Percentiles rank a stretch among this genome's conserved stretches.
Evolutionary conservation across 2,113 vertebrate genomes (phyloP).

Genomic region (Okapia johnstoni): DNA sequence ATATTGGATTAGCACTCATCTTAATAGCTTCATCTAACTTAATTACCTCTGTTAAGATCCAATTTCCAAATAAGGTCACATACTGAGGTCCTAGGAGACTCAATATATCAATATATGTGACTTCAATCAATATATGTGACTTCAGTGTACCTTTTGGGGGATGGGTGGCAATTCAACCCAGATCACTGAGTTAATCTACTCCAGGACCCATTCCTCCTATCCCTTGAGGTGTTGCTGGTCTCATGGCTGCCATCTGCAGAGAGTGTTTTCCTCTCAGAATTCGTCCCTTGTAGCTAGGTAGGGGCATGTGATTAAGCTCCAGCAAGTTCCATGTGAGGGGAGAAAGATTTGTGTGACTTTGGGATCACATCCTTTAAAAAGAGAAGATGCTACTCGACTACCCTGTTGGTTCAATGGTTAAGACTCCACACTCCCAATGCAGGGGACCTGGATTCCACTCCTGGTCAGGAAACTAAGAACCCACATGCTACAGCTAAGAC

Average conservation of each 20-base stretch:
- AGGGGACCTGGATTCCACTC: neutral
- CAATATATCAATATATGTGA: neutral
- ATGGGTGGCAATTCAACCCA: neutral
- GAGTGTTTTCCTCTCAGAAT: neutral
- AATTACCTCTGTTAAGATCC: neutral
- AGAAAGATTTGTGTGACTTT: neutral
- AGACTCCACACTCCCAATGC: neutral
- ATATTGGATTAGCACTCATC: neutral
- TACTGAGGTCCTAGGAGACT: neutral
- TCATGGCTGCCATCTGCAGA: neutral
- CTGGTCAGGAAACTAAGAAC: neutral
- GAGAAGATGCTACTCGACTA: neutral
- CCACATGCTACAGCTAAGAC: neutral
- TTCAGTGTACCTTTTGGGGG: neutral
- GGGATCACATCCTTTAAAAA: neutral
- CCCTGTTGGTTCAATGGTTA: neutral
- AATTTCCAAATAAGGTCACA: neutral
- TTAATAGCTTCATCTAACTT: neutral
- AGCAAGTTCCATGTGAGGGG: neutral
- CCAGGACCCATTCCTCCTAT: neutral
- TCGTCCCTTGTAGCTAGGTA: neutral
- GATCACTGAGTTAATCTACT: neutral
- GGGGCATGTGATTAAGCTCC: neutral
- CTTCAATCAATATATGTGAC: neutral
- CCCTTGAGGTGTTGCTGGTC: neutral